Evolutionary conservation across 2,797 vertebrate species (phyloP), one percentile per base, ranked within the genome.

Genomic region (Dallia pectoralis): DNA sequence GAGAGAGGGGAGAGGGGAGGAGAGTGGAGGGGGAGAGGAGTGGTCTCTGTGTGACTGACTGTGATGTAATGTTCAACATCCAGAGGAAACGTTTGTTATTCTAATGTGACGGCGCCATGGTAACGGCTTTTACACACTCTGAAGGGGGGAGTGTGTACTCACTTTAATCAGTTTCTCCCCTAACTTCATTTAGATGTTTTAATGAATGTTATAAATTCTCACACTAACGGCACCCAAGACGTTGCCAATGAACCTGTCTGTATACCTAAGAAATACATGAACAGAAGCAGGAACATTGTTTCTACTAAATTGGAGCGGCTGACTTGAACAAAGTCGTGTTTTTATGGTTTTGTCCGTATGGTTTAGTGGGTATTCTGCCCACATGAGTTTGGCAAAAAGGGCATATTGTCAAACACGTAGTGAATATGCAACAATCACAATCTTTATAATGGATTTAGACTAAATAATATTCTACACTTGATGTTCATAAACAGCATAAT

Each of bases 11-110:
- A 25, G 27, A 61, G 66, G 64, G 65, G 59, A 86, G 84, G 71
- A 80, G n/a, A n/a, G n/a, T n/a, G n/a, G n/a, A n/a, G n/a, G n/a
- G n/a, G n/a, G n/a, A n/a, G n/a, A n/a, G n/a, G n/a, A n/a, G n/a
- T n/a, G 81, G 86, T 2, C 51, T 56, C 79, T 86, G 82, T 78
- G 86, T 18, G 15, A 18, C 88, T 91, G 86, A 88, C 87, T 89
- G 88, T 85, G 88, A 89, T 89, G 89, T 87, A 82, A 89, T 91
- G 89, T 92, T 89, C 88, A 91, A 92, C 89, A 91, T 90, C 89
- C 88, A 90, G 89, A 87, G 89, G 88, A 92, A 92, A 91, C 92
- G 89, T 92, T 92, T 91, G 90, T 92, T 91, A 92, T 92, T 92
- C 85, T 91, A 92, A 91, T 91, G 90, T 90, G 89, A 91, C 87